Conservation (phyloP, 2,888 invertebrate genomes). For the Achlya flavicornis region DNA sequence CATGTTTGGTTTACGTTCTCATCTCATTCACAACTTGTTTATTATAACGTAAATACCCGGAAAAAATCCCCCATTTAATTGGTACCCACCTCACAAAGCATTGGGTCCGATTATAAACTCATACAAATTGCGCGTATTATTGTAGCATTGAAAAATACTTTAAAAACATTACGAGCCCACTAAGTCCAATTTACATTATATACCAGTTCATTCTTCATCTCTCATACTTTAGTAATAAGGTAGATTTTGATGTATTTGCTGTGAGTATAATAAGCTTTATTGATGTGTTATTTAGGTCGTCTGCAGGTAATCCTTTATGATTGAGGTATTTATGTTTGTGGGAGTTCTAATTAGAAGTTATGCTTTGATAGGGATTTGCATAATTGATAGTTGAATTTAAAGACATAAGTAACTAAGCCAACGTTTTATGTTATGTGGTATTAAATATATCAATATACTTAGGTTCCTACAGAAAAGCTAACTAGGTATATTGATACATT, state of each 20-base stretch:
- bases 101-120: not conserved
- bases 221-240: not conserved
- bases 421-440: not conserved
- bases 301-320: constrained; percentile 30
- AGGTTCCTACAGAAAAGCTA: not conserved
- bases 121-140: constrained; percentile 12
- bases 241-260: not conserved
- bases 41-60: constrained; percentile 38
- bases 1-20: constrained; percentile 11
- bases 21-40: constrained; percentile 26
- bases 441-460: not conserved
- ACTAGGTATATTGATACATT: not conserved
- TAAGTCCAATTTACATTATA: not conserved
- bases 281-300: constrained; percentile 26
- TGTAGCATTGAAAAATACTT: constrained; percentile 6
- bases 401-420: not conserved
- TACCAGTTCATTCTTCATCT: not conserved
- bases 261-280: constrained; percentile 14
- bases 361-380: not conserved
- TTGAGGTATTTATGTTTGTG: constrained; percentile 11
- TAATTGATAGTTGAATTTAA: constrained; percentile 1
- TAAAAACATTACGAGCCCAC: not conserved
- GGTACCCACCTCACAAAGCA: constrained; percentile 31
- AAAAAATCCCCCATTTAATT: constrained; percentile 57
- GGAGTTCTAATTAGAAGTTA: constrained; percentile 8